These are phyloP conservation scores for Catamblyrhynchus diadema DNA, from an alignment of 2,797 vertebrate genomes.

Conservation along the genomic window DNA sequence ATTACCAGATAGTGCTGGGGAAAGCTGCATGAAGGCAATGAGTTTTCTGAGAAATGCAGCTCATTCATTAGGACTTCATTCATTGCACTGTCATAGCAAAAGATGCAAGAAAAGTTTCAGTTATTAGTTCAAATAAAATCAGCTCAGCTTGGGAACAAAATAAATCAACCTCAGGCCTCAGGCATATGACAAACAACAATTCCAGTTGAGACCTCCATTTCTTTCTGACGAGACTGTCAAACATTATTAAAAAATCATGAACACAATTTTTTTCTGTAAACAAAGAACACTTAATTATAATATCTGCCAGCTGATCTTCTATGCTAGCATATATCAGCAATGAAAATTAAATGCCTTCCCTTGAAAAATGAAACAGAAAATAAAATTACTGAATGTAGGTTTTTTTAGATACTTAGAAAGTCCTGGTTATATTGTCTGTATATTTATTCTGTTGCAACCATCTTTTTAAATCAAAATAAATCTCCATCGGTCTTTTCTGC, in stretches of 20 bases:
- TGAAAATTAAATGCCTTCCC: neutral
- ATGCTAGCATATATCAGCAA: neutral
- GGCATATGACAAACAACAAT: neutral
- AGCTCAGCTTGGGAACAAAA: neutral
- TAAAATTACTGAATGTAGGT: neutral
- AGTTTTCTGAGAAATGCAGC: neutral
- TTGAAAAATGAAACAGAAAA: neutral
- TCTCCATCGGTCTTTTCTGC: neutral
- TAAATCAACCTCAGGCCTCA: slow-evolving; percentile 1
- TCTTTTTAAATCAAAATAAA: neutral
- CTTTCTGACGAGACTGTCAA: slow-evolving; percentile 6
- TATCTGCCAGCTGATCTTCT: slow-evolving; percentile 14
- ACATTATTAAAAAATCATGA: slow-evolving; percentile 49
- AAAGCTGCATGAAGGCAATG: neutral
- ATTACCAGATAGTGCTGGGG: neutral
- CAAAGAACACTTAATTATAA: slow-evolving; percentile 3
- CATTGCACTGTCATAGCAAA: neutral
- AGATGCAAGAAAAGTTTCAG: neutral
- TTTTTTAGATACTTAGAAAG: neutral
- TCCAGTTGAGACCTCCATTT: slow-evolving; percentile 5
- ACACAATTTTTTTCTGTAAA: slow-evolving; percentile 33
- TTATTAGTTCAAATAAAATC: neutral
- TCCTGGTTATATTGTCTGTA: neutral
- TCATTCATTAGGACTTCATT: neutral
- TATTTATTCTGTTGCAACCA: neutral